Base-by-base conservation (phyloP, 2,888 invertebrate species). In the Spilosoma lubricipeda region DNA sequence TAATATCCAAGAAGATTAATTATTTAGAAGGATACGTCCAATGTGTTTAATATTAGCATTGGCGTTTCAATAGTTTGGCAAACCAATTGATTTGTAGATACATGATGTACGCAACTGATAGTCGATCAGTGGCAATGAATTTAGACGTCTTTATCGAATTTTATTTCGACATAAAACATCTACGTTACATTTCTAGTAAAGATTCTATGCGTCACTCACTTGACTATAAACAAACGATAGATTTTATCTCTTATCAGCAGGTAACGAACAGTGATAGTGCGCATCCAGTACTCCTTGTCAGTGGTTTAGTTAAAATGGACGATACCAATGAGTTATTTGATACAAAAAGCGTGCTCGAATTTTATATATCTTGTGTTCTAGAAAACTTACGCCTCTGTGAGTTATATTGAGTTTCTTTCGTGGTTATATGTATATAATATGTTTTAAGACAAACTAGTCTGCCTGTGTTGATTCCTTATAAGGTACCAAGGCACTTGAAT, bases 321-420 rank as follows among this genome's bases (percentile, higher is more conserved):
- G 90, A 91, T 72, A 82, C 82, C 72, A 87, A 87, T 78, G 88
- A 92, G 74, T 80, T 88, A 71, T 87, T 86, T 72, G 87, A 86
- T 82, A 86, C 87, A 27, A 88, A 87, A 83, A 91, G 82, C 82
- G 88, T 93, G n/a, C 73, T 93, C 42, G 93, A 93, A 52, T 92
- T 92, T 80, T 93, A 93, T 80, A 83, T 91, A 71, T 88, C 90
- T n/a, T 87, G 88, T 79, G 82, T 93, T 76, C 79, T 91, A 77
- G 90, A 92, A 79, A 93, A 90, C 79, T 83, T 92, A 63, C 85
- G 88, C 69, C 80, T 91, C 75, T 90, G 93, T 93, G 84, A 71
- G 92, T 91, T 70, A 45, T 77, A 67, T 23, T 48, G 67, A 67
- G n/a, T 75, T 76, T 36, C 36, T 65, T 36, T 23, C 18, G 20